A percentile compares a stretch with the other conserved stretches of the same genome.
Conservation (phyloP, 1,140 invertebrate genomes). For the Ephestia elutella region DNA sequence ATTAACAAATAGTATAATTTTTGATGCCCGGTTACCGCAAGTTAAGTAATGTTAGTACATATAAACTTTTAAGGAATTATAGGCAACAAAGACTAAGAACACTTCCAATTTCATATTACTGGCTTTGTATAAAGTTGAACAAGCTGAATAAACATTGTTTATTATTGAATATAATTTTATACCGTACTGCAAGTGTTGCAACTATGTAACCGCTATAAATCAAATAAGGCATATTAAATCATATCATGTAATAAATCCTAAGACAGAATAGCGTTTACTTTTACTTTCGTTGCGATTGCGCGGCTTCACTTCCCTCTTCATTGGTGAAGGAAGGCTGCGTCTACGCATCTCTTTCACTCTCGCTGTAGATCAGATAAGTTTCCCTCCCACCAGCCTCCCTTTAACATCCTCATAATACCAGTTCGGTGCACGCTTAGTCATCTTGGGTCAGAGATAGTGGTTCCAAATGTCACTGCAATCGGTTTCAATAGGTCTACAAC, state of each 20-base stretch:
- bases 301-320: constrained; percentile 44
- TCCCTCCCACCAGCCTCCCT: constrained; percentile 30
- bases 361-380: constrained; percentile 8
- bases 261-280: constrained; percentile 49
- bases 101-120: background rate
- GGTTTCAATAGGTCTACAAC: constrained; percentile 27
- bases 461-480: constrained; percentile 56
- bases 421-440: constrained; percentile 58
- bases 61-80: too few relatives aligned
- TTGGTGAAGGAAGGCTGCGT: constrained; percentile 32
- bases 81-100: too few relatives aligned
- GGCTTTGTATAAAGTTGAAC: background rate
- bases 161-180: too few relatives aligned
- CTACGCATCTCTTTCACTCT: constrained; percentile 28
- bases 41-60: too few relatives aligned
- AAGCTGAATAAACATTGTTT: background rate
- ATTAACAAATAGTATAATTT: too few relatives aligned
- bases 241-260: constrained; percentile 38
- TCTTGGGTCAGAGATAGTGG: constrained; percentile 49
- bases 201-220: constrained; percentile 7
- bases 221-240: constrained; percentile 13
- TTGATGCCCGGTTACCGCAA: too few relatives aligned
- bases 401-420: constrained; percentile 47
- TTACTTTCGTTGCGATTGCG: constrained; percentile 53
- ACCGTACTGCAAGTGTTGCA: background rate